These are phyloP conservation scores for Agonopterix alstromeriana DNA, from an alignment of 2,888 invertebrate species.

Conservation along the genomic window DNA sequence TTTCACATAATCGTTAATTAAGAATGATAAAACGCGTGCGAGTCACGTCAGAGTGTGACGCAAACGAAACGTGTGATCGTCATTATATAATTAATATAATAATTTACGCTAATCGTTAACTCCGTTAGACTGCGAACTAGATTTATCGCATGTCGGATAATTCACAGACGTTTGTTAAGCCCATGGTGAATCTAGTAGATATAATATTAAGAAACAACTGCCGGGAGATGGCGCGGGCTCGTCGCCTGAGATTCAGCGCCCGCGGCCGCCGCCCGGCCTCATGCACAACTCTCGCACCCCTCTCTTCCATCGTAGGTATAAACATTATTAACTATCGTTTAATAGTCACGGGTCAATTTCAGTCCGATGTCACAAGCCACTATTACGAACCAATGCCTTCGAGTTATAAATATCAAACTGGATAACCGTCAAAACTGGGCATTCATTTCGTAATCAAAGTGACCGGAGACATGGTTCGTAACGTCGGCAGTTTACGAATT, in stretches of 20 bases:
- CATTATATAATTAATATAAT: slow-evolving; percentile 4
- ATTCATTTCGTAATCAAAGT: neutral
- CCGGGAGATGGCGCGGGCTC: slow-evolving; percentile 29
- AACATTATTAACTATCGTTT: slow-evolving; percentile 30
- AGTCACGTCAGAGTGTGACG: slow-evolving; percentile 32
- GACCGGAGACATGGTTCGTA: slow-evolving; percentile 2
- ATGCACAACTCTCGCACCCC: slow-evolving; percentile 32
- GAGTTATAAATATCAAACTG: neutral
- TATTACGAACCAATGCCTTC: slow-evolving; percentile 4
- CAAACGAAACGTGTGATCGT: slow-evolving; percentile 37
- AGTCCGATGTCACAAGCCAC: slow-evolving; percentile 34
- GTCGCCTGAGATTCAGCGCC: slow-evolving; percentile 63
- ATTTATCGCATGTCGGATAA: slow-evolving; percentile 22
- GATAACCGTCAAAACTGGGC: neutral
- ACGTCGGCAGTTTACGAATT: slow-evolving; percentile 5
- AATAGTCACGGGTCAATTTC: slow-evolving; percentile 53
- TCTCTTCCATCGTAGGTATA: slow-evolving; percentile 28
- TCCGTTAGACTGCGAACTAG: slow-evolving; percentile 18
- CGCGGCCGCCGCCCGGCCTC: slow-evolving; percentile 35
- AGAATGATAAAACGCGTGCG: slow-evolving; percentile 49
- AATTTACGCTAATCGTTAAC: slow-evolving; percentile 42
- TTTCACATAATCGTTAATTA: slow-evolving; percentile 55
- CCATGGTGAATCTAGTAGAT: slow-evolving; percentile 14
- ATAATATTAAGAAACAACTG: slow-evolving; percentile 16
- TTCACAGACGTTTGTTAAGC: slow-evolving; percentile 27